Evolutionary conservation across 2,888 invertebrate genomes (phyloP), one percentile per base, ranked within the genome.

Genomic region (Cremastinae sp.): DNA sequence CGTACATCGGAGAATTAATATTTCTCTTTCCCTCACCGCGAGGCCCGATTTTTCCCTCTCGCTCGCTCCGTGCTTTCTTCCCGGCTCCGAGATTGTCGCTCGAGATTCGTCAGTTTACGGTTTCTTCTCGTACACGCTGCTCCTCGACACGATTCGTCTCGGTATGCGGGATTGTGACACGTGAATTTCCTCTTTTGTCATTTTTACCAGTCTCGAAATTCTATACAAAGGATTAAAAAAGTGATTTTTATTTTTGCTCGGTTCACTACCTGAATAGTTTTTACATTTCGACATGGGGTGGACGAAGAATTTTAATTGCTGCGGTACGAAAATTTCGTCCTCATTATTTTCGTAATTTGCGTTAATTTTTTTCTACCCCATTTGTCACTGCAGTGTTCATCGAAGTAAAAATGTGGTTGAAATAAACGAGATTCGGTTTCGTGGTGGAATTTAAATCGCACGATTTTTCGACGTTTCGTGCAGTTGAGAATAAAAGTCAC

Each of bases 301-400:
- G 81, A 71, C 61, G 10, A 72, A 75, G 68, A 79, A 80, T 47
- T 43, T 81, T 20, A 80, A 65, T 79, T 82, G 78, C 49, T 80
- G 75, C 28, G 82, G 80, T 82, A 73, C 9, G 64, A 41, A 18
- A 14, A 35, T n/a, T 39, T 39, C n/a, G 49, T 10, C 12, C 22
- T 45, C 28, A 55, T 35, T 45, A 20, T 66, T 10, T 18, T 65
- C 14, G 2, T 14, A 28, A 0, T 35, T 55, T 55, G 43, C 39
- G 41, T 35, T 58, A 39, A 41, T 28, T 28, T 8, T n/a, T n/a
- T n/a, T n/a, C n/a, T n/a, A n/a, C n/a, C n/a, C n/a, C n/a, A n/a
- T n/a, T n/a, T n/a, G n/a, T n/a, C n/a, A n/a, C n/a, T n/a, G n/a
- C n/a, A n/a, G n/a, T n/a, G n/a, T n/a, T n/a, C n/a, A n/a, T n/a